A percentile compares a stretch with the other conserved stretches of the same genome.
Conservation (phyloP, 2,888 invertebrate genomes). For the Neoitamus cyanurus region DNA sequence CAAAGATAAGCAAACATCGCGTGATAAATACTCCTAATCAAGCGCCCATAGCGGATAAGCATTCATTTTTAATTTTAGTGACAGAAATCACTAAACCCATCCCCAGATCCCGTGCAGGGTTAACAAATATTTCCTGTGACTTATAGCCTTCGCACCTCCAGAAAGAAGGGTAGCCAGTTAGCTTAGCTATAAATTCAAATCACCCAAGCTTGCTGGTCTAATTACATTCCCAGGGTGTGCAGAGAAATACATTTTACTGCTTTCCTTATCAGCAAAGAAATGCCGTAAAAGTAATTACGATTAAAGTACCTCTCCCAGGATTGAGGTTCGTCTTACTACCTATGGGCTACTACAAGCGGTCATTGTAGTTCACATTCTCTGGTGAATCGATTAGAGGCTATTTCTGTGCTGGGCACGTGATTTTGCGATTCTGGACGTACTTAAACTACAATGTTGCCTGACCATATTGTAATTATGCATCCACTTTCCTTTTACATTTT, state of each 20-base stretch:
- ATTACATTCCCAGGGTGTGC: slow-evolving; percentile 25
- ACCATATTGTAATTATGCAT: slow-evolving; percentile 20
- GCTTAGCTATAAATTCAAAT: slow-evolving; percentile 33
- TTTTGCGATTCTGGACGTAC: slow-evolving; percentile 18
- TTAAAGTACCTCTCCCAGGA: slow-evolving; percentile 9
- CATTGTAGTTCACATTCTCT: background rate
- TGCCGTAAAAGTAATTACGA: slow-evolving; percentile 25
- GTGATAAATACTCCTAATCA: background rate
- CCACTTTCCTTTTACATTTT: slow-evolving; percentile 12
- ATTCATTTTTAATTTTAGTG: slow-evolving; percentile 20
- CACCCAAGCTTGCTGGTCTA: slow-evolving; percentile 22
- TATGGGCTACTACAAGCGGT: background rate
- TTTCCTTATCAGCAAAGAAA: slow-evolving; percentile 5
- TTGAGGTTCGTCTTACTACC: background rate
- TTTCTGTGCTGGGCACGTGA: slow-evolving; percentile 36
- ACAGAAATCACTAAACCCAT: background rate
- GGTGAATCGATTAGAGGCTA: slow-evolving; percentile 18
- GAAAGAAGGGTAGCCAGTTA: background rate
- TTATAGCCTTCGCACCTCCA: background rate
- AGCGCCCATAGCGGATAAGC: background rate
- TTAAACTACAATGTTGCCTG: slow-evolving; percentile 33
- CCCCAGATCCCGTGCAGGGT: background rate
- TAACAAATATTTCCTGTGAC: background rate
- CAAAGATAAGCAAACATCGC: background rate
- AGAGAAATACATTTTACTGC: slow-evolving; percentile 25